phyloP scores from a whole-genome alignment of 2,113 vertebrate species.

The Equus przewalskii region DNA sequence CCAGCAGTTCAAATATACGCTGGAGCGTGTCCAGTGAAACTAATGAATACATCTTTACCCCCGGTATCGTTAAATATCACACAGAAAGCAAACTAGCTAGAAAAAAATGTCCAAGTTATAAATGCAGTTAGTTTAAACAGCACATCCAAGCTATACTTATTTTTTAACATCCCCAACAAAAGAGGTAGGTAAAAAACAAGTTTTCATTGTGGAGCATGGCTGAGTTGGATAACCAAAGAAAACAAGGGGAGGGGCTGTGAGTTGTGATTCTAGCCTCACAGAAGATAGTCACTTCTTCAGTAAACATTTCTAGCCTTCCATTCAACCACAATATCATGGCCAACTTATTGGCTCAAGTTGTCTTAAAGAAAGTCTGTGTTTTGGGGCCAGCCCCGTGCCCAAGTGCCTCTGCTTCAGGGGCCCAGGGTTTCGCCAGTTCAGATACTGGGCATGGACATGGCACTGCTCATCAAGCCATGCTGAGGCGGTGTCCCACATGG shows the following conservation, averaged over 20 bases:
- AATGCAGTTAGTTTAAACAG: conserved; percentile 46
- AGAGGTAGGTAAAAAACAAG: background rate
- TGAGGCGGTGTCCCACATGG: no score
- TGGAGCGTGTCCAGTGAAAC: background rate
- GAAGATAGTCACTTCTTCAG: background rate
- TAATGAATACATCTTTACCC: background rate
- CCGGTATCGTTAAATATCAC: background rate
- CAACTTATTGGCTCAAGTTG: background rate
- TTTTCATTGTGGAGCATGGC: background rate
- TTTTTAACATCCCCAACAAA: conserved; percentile 4
- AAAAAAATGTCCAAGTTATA: background rate
- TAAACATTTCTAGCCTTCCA: background rate
- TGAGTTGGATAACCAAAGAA: background rate
- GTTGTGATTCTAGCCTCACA: background rate
- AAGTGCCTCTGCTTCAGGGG: no score
- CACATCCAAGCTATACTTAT: background rate
- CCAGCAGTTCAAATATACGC: background rate
- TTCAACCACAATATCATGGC: background rate
- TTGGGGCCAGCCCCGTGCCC: no score
- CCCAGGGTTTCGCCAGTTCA: no score
- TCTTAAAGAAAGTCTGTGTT: background rate
- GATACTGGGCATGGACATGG: no score
- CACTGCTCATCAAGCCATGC: no score
- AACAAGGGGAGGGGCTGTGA: background rate
- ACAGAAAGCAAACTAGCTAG: conserved; percentile 25